phyloP scores from a whole-genome alignment of 2,888 invertebrate genomes.

The Rhyacophila evoluta region DNA sequence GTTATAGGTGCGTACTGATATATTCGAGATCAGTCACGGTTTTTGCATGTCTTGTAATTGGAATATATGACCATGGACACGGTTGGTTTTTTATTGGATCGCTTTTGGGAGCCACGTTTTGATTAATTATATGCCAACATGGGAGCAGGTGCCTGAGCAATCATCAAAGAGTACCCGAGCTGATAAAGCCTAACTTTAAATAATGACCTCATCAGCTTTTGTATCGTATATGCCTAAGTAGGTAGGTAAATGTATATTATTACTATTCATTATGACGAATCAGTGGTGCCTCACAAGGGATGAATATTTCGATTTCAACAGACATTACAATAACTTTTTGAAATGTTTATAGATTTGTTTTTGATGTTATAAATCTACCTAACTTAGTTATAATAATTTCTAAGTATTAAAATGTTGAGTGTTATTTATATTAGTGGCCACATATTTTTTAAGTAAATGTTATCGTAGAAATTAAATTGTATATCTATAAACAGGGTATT shows the following conservation, averaged over 20 bases:
- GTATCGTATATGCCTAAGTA: neutral
- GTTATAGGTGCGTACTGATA: too few species aligned
- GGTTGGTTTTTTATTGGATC: neutral
- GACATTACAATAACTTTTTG: neutral
- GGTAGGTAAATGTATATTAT: neutral
- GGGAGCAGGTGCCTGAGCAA: neutral
- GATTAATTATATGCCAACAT: conserved; percentile 12
- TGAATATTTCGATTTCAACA: neutral
- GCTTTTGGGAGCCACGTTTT: neutral
- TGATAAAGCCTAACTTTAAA: neutral
- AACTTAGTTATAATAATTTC: too few species aligned
- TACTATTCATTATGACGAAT: neutral
- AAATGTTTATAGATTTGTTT: too few species aligned
- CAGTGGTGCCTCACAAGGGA: conserved; percentile 6
- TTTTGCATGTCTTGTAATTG: neutral
- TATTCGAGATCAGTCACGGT: neutral
- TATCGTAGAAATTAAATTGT: too few species aligned
- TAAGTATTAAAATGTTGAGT: too few species aligned
- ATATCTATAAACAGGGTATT: too few species aligned
- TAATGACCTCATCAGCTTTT: neutral
- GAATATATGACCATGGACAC: neutral
- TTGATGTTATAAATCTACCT: too few species aligned
- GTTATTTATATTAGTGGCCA: too few species aligned
- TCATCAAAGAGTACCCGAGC: neutral
- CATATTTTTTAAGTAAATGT: too few species aligned